Conservation (phyloP, 2,113 vertebrate genomes). For the Fregata magnificens region DNA sequence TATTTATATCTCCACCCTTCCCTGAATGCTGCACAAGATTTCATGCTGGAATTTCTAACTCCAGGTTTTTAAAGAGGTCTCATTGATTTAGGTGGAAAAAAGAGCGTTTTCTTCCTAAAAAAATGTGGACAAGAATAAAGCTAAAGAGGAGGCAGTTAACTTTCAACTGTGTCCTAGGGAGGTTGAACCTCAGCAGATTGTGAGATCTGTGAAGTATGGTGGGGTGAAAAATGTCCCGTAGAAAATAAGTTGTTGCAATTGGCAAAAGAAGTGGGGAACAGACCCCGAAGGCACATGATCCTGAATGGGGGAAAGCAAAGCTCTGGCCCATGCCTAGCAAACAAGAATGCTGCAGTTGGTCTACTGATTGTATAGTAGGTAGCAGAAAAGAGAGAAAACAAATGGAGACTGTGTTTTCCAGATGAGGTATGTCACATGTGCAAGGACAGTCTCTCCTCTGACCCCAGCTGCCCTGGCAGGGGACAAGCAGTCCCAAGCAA, state of each 20-base stretch:
- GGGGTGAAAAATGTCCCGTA: not conserved
- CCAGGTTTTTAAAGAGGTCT: not conserved
- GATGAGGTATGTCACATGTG: not conserved
- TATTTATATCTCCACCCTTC: conserved; percentile 57
- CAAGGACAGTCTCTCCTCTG: not conserved
- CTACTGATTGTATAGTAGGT: not conserved
- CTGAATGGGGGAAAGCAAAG: not conserved
- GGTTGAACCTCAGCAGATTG: not conserved
- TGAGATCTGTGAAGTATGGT: not conserved
- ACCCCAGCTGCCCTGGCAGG: not conserved
- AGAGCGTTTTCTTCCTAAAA: not conserved
- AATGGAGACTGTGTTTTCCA: not conserved
- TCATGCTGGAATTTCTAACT: not conserved
- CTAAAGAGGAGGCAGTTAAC: not conserved
- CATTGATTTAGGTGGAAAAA: not conserved
- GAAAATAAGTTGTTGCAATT: not conserved
- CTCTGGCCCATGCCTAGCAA: not conserved
- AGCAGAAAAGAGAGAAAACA: not conserved
- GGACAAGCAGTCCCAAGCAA: not conserved
- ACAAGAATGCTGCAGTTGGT: not conserved
- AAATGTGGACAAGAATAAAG: not conserved
- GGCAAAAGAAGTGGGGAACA: not conserved
- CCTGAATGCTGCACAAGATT: conserved; percentile 11
- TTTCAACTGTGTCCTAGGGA: not conserved
- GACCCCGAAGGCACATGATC: not conserved